phyloP scores from a whole-genome alignment of 2,113 vertebrate genomes.

The Colaptes auratus region DNA sequence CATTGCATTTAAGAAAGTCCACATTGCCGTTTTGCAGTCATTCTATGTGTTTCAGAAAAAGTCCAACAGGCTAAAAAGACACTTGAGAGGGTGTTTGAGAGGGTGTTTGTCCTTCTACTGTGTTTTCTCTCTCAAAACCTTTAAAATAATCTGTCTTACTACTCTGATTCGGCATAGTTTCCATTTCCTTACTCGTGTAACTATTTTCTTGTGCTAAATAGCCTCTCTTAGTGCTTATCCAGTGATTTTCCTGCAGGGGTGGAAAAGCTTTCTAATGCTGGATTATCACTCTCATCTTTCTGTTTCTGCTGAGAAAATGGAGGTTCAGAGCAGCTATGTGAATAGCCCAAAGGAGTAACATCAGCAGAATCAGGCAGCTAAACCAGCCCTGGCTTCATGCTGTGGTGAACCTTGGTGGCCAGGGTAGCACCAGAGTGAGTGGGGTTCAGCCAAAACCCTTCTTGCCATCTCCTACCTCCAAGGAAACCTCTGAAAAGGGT shows the following conservation, averaged over 20 bases:
- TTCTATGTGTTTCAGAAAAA: neutral
- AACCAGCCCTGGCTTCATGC: fast-evolving
- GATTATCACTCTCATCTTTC: neutral
- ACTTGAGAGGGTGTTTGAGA: neutral
- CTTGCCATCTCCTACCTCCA: neutral
- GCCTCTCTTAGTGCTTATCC: neutral
- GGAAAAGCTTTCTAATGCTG: neutral
- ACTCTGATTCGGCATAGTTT: neutral
- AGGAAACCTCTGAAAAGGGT: neutral
- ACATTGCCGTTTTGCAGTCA: neutral
- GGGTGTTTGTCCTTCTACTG: neutral
- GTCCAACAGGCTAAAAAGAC: neutral
- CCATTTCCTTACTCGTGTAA: neutral
- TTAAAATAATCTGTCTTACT: neutral
- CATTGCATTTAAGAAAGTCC: neutral
- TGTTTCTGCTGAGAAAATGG: neutral
- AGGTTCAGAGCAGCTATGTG: neutral
- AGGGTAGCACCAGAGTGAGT: neutral
- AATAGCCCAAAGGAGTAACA: neutral
- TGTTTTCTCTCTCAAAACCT: neutral
- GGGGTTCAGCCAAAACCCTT: neutral
- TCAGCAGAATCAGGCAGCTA: neutral
- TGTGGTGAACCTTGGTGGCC: fast-evolving
- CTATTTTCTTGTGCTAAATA: neutral
- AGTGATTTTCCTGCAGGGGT: neutral